phyloP scores from a whole-genome alignment of 2,797 vertebrate genomes.

The Hozukius guyotensis region DNA sequence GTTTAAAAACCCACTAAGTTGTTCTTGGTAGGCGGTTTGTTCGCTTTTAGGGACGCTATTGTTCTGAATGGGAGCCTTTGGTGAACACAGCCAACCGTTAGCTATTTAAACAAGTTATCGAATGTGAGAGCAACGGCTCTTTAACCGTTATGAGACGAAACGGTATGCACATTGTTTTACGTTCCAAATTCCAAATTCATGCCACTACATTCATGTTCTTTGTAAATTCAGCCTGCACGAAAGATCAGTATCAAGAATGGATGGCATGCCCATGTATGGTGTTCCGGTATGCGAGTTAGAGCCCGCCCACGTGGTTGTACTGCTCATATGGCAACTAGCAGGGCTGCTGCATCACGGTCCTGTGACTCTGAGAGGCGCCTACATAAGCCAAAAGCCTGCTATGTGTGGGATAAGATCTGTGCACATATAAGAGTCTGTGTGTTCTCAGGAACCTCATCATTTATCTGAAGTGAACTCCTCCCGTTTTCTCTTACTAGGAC shows the following conservation, averaged over 20 bases:
- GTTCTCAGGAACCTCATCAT: background rate
- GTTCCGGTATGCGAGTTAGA: constrained; percentile 35
- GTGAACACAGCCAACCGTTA: background rate
- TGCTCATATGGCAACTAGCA: background rate
- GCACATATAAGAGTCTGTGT: background rate
- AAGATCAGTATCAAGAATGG: background rate
- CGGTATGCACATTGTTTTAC: background rate
- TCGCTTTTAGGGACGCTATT: background rate
- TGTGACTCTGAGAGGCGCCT: constrained; percentile 28
- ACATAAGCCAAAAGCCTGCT: constrained; percentile 30
- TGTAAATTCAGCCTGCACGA: background rate
- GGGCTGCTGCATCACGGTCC: background rate
- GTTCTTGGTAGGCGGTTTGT: rapidly evolving
- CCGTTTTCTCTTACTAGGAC: constrained; percentile 33
- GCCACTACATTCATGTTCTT: rapidly evolving
- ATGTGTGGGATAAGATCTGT: background rate
- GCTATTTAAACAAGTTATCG: background rate
- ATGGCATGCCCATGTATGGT: constrained; percentile 37
- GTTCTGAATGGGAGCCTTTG: background rate
- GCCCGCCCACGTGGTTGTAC: constrained; percentile 36
- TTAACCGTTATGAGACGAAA: rapidly evolving
- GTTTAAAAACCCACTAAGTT: background rate
- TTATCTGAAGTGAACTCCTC: background rate
- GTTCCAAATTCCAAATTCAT: background rate
- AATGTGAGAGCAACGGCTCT: background rate